Base-by-base conservation (phyloP, 2,797 vertebrate species). In the Fistularia commersonii region DNA sequence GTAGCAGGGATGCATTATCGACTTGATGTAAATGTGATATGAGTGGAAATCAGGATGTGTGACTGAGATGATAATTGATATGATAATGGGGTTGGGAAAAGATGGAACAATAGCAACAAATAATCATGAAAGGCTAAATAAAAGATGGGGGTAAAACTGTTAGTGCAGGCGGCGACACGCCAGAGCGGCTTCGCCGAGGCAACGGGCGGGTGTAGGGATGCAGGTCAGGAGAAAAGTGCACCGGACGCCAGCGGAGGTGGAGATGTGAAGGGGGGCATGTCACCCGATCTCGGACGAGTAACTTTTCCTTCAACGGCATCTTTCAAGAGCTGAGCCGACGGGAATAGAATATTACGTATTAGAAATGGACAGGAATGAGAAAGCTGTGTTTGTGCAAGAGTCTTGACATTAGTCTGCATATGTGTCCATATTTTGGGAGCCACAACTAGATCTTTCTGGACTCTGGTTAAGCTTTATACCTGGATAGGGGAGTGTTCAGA, bases 31-130 rank as follows among this genome's bases (percentile, higher is more conserved):
- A 85, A 90, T 88, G 78, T 84, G 72, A 82, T 84, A 81, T 79
- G 89, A 90, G 85, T 82, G 85, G 82, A 83, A 86, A 88, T 82
- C 74, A 54, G 76, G 68, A 82, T 80, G 76, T 85, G 83, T 87
- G 90, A 88, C 82, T 82, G 82, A 86, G 83, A 88, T 72, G 82
- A 87, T 87, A 90, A 90, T 90, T 90, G 89, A 88, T 89, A 89
- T 88, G 88, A 89, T 89, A 89, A 90, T 88, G 84, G 79, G 55
- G 64, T 76, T 69, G 48, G 66, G 72, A 72, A 61, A 81, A 61
- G 74, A 69, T n/a, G 70, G 74, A 69, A 89, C 86, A 87, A 84
- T 80, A 71, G 86, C 82, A 86, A 85, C 88, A 88, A 88, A 85
- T 87, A 85, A 84, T 83, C 83, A 88, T 85, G 79, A 85, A 87